A percentile compares a stretch with the other conserved stretches of the same genome.
Evolutionary conservation across 2,797 vertebrate species (phyloP).

Genomic region (Sebastes iracundus): DNA sequence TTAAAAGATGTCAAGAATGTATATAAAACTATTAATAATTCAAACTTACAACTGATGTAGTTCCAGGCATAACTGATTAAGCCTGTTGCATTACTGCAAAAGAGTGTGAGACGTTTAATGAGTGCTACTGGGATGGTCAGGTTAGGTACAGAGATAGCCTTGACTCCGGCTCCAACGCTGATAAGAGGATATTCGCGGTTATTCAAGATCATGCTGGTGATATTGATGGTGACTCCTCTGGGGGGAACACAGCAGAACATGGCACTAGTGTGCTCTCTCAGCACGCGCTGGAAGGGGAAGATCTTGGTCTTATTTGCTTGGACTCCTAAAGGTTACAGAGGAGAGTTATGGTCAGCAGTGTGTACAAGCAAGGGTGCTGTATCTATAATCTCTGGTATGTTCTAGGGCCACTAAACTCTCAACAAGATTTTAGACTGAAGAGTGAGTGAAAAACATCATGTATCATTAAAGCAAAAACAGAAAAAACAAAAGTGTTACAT

Average conservation of each 20-base stretch:
- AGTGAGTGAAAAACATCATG: not conserved
- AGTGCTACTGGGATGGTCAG: not conserved
- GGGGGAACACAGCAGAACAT: slow-evolving; percentile 72
- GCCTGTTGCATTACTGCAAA: slow-evolving; percentile 6
- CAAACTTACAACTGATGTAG: slow-evolving; percentile 66
- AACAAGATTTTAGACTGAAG: not conserved
- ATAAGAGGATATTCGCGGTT: not conserved
- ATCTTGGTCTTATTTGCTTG: not conserved
- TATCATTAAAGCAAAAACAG: not conserved
- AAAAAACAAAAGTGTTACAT: not conserved
- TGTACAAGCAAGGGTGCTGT: not conserved
- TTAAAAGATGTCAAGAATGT: not conserved
- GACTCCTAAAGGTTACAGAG: slow-evolving; percentile 37
- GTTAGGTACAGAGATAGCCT: slow-evolving; percentile 54
- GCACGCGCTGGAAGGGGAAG: slow-evolving; percentile 37
- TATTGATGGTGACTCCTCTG: not conserved
- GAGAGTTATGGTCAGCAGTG: not conserved
- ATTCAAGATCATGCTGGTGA: slow-evolving; percentile 40
- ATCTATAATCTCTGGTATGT: not conserved
- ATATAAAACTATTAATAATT: not conserved
- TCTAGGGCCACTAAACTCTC: not conserved
- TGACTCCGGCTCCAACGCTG: slow-evolving; percentile 45
- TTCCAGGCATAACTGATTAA: rapidly evolving
- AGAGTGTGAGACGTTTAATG: not conserved
- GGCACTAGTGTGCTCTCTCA: slow-evolving; percentile 52